Conservation (phyloP, 1,140 invertebrate species). For the Zaprionus gabonicus region DNA sequence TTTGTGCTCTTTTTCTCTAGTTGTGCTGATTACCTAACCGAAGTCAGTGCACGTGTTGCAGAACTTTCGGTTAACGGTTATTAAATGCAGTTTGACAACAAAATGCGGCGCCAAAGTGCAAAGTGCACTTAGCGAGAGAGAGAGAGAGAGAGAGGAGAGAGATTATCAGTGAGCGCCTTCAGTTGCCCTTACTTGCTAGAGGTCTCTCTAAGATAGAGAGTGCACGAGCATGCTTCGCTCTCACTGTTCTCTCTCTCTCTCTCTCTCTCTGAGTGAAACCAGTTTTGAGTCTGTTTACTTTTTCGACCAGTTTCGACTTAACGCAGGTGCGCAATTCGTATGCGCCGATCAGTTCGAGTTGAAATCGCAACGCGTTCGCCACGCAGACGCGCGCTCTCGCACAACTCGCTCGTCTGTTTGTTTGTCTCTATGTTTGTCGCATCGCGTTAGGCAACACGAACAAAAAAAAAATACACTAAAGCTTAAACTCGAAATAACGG, state of each 20-base stretch:
- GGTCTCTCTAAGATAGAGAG: neutral
- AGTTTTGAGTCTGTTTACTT: constrained; percentile 46
- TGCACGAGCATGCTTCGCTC: neutral
- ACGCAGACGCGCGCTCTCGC: constrained; percentile 32
- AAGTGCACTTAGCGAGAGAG: constrained; percentile 56
- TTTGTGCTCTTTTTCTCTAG: neutral
- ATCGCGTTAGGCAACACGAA: neutral
- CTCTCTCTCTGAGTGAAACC: constrained; percentile 37
- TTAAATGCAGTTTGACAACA: constrained; percentile 78
- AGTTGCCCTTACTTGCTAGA: neutral
- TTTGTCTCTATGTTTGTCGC: neutral
- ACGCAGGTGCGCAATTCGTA: constrained; percentile 57
- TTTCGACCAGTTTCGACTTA: constrained; percentile 70
- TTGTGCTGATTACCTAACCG: constrained; percentile 11
- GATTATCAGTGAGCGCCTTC: neutral
- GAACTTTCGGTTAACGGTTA: constrained; percentile 80
- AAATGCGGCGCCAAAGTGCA: constrained; percentile 72
- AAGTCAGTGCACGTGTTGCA: constrained; percentile 67
- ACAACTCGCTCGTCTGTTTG: neutral
- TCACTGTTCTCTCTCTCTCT: neutral
- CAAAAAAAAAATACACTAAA: constrained; percentile 24
- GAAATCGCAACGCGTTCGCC: constrained; percentile 65
- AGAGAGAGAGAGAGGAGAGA: neutral
- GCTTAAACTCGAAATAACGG: constrained; percentile 17
- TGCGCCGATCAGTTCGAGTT: constrained; percentile 66